phyloP scores from a whole-genome alignment of 2,113 vertebrate genomes.

The Ahaetulla prasina region DNA sequence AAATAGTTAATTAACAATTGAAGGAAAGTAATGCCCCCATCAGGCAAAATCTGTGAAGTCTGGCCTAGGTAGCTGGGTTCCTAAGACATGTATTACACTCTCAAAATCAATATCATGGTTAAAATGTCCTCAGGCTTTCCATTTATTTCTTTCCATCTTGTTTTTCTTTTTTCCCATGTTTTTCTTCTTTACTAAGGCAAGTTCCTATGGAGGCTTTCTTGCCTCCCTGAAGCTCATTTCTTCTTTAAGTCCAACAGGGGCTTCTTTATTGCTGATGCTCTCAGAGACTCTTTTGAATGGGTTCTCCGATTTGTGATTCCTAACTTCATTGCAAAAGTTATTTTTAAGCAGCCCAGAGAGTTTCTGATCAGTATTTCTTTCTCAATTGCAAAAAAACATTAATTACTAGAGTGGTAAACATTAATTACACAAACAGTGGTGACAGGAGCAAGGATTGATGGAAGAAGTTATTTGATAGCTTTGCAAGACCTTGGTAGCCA shows the following conservation, averaged over 20 bases:
- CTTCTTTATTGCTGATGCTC: not conserved
- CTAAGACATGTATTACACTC: slow-evolving; percentile 32
- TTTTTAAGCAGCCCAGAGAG: not conserved
- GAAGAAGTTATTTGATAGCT: not conserved
- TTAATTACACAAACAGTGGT: not conserved
- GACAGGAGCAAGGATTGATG: not conserved
- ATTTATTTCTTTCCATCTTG: not conserved
- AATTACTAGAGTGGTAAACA: not conserved
- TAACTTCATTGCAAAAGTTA: not conserved
- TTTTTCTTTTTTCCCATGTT: not conserved
- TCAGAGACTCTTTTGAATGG: too few species aligned
- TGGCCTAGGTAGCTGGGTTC: not conserved
- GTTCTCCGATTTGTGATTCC: not conserved
- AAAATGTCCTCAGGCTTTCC: slow-evolving; percentile 41
- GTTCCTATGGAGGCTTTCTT: not conserved
- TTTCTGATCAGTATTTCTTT: not conserved
- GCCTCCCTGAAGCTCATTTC: not conserved
- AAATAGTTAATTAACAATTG: not conserved
- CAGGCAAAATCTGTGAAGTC: not conserved
- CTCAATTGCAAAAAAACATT: not conserved
- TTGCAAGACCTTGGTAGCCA: not conserved
- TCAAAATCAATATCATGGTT: slow-evolving; percentile 13
- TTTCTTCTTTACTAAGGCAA: rapidly evolving
- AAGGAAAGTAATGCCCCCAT: slow-evolving; percentile 32
- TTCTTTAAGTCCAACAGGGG: not conserved